A percentile compares a stretch with the other conserved stretches of the same genome.
Evolutionary conservation across 2,113 vertebrate genomes (phyloP).

Genomic region (Myotis davidii): DNA sequence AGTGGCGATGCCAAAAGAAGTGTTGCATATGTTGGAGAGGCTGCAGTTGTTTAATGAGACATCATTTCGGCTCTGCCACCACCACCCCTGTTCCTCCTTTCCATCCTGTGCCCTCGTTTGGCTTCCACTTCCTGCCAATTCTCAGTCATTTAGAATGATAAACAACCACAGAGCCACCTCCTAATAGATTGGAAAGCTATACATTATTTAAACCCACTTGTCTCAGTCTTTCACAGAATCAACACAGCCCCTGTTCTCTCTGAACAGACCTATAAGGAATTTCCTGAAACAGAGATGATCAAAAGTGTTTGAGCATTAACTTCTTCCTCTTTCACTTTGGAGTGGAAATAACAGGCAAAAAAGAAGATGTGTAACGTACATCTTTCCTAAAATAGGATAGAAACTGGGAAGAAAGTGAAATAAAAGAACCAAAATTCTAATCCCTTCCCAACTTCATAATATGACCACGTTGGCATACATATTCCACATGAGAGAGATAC

Average conservation of each 20-base stretch:
- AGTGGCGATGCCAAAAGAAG: not conserved
- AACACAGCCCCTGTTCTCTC: not conserved
- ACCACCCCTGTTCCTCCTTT: not conserved
- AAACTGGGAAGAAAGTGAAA: slow-evolving; percentile 21
- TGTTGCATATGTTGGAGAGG: not conserved
- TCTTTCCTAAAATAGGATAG: slow-evolving; percentile 41
- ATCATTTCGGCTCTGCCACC: not conserved
- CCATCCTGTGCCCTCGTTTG: not conserved
- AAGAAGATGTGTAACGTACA: not conserved
- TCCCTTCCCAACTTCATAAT: not conserved
- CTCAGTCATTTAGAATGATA: not conserved
- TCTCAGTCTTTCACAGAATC: slow-evolving; percentile 41
- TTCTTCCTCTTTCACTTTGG: slow-evolving; percentile 1
- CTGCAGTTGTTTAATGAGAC: not conserved
- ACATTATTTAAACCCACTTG: slow-evolving; percentile 12
- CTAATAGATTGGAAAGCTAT: not conserved
- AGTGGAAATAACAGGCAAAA: not conserved
- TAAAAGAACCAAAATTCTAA: not conserved
- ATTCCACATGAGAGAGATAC: not conserved
- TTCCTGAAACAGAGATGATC: not conserved
- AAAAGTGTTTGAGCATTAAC: not conserved
- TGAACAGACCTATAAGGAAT: not conserved
- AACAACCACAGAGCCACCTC: not conserved
- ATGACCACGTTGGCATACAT: not conserved
- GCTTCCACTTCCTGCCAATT: slow-evolving; percentile 17